phyloP scores from a whole-genome alignment of 37 sponge, comb jelly and placozoan genomes.

The Diacarnus erythraeanus region DNA sequence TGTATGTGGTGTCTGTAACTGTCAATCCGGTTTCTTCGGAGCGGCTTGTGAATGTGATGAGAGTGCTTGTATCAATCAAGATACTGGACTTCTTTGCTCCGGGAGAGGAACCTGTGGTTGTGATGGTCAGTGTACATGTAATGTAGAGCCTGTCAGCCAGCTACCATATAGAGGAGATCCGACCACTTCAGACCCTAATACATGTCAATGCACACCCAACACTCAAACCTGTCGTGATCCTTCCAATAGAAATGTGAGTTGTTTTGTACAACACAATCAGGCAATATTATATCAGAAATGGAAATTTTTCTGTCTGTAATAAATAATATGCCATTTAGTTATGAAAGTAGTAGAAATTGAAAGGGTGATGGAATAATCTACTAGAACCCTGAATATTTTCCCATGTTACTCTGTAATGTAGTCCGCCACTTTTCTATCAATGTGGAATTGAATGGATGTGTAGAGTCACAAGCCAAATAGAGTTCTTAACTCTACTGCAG shows the following conservation, averaged over 20 bases:
- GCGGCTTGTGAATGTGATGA: constrained; percentile 52
- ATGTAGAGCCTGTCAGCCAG: constrained; percentile 5
- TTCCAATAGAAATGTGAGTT: constrained; percentile 12
- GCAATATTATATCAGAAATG: too few species aligned
- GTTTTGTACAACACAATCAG: too few species aligned
- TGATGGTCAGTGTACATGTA: constrained; percentile 22
- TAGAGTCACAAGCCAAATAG: too few species aligned
- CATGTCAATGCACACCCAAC: constrained; percentile 49
- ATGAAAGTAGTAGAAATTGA: background rate
- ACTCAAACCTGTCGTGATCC: constrained; percentile 31
- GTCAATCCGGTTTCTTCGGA: constrained; percentile 47
- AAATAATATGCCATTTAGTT: too few species aligned
- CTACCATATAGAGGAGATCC: constrained; percentile 3
- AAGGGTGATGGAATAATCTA: background rate
- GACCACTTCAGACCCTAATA: background rate
- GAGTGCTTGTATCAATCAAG: background rate
- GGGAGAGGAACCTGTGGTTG: constrained; percentile 13
- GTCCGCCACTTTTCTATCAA: too few species aligned
- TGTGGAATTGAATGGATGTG: too few species aligned
- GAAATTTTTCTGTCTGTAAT: too few species aligned
- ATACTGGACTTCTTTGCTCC: background rate
- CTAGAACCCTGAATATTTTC: too few species aligned
- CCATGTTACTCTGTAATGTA: too few species aligned
- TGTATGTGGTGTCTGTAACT: constrained; percentile 60
- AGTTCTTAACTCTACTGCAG: too few species aligned